These are phyloP conservation scores for Zapus hudsonius DNA, from an alignment of 2,113 vertebrate species.

Conservation along the genomic window DNA sequence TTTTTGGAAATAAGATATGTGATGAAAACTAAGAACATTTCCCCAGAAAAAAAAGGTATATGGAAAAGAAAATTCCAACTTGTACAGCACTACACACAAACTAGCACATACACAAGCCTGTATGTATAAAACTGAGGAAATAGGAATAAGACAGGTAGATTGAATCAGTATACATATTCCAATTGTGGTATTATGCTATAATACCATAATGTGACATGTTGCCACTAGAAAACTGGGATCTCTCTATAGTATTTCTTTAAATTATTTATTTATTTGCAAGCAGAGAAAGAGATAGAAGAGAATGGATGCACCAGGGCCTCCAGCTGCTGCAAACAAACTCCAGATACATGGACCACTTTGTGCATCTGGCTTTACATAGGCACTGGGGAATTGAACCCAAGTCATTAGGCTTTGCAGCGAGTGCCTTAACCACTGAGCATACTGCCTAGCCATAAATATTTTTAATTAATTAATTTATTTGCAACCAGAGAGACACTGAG, in stretches of 20 bases:
- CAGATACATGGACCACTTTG: too few relatives aligned
- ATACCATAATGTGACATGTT: neutral
- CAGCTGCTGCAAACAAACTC: too few relatives aligned
- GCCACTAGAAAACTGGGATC: neutral
- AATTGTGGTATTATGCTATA: neutral
- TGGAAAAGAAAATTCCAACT: slow-evolving; percentile 40
- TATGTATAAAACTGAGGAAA: neutral
- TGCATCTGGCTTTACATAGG: too few relatives aligned
- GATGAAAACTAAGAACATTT: slow-evolving; percentile 22
- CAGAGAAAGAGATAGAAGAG: too few relatives aligned
- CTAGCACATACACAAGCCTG: neutral
- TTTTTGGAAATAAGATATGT: neutral
- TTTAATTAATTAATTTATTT: too few relatives aligned
- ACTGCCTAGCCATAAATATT: too few relatives aligned
- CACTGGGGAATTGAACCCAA: too few relatives aligned
- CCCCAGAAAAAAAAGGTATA: neutral
- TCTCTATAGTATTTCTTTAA: slow-evolving; percentile 43
- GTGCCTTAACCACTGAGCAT: too few relatives aligned
- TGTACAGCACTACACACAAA: neutral
- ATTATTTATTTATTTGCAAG: too few relatives aligned
- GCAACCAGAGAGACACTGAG: too few relatives aligned
- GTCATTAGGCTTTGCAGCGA: too few relatives aligned
- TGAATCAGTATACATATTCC: neutral
- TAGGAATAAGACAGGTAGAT: neutral
- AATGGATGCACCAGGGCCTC: too few relatives aligned